These are phyloP conservation scores for Triplophysa dalaica DNA, from an alignment of 2,113 vertebrate species.

Conservation along the genomic window DNA sequence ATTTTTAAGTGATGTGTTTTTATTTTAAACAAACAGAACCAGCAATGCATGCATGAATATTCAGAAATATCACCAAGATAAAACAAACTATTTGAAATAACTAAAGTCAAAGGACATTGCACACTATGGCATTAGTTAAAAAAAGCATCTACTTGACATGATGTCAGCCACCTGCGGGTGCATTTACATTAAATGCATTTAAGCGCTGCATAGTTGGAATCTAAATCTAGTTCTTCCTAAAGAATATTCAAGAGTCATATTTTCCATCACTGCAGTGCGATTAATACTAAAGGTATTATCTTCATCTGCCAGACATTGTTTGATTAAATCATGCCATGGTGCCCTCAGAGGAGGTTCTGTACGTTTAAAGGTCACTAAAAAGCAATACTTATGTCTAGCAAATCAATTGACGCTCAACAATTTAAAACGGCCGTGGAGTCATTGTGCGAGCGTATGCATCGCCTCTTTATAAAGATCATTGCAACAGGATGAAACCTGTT, in stretches of 20 bases:
- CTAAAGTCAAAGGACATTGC: neutral
- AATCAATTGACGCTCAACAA: conserved; percentile 17
- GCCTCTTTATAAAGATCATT: conserved; percentile 16
- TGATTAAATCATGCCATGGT: conserved; percentile 27
- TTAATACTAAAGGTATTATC: conserved; percentile 4
- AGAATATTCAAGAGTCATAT: neutral
- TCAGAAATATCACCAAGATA: no score
- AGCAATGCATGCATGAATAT: neutral
- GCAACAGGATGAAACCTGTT: conserved; percentile 5
- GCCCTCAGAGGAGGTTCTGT: conserved; percentile 9
- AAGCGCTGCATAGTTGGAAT: neutral
- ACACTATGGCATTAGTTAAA: neutral
- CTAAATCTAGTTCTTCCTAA: neutral
- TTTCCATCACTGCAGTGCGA: neutral
- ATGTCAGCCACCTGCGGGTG: neutral
- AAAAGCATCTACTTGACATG: neutral
- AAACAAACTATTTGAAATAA: no score
- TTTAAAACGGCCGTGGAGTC: neutral
- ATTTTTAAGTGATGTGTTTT: no score
- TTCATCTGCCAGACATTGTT: neutral
- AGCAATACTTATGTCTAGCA: conserved; percentile 18
- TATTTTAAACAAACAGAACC: neutral
- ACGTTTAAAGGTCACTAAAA: conserved; percentile 30
- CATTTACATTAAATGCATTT: neutral
- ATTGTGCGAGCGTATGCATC: conserved; percentile 16